These are phyloP conservation scores for Stenichneumon culpator DNA, from an alignment of 2,888 invertebrate species.

Conservation along the genomic window DNA sequence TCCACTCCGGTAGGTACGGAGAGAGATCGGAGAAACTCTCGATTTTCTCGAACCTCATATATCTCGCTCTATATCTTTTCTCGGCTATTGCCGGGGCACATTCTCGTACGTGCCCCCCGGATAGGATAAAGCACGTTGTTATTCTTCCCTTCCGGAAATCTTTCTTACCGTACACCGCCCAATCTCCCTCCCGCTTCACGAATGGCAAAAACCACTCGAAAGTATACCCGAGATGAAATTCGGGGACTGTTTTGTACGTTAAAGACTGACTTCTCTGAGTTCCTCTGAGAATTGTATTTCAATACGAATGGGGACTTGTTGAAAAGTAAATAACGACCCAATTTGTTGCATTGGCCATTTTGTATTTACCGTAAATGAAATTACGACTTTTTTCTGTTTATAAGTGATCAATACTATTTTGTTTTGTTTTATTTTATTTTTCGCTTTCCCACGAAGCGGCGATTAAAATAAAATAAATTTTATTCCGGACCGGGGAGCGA, in stretches of 20 bases:
- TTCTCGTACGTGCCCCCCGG: background rate
- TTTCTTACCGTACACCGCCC: background rate
- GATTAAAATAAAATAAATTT: conserved; percentile 83
- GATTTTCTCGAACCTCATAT: conserved; percentile 1
- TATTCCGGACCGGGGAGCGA: conserved; percentile 66
- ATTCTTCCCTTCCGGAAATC: conserved; percentile 25
- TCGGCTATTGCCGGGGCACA: background rate
- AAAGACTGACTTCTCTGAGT: too few relatives aligned
- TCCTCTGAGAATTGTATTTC: too few relatives aligned
- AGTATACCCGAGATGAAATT: too few relatives aligned
- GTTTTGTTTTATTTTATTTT: too few relatives aligned
- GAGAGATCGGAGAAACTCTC: conserved; percentile 7
- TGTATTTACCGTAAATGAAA: too few relatives aligned
- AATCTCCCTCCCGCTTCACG: too few relatives aligned
- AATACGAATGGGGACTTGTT: too few relatives aligned
- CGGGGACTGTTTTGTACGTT: too few relatives aligned
- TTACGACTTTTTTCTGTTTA: conserved; percentile 28
- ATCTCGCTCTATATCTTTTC: conserved; percentile 27
- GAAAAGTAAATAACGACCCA: too few relatives aligned
- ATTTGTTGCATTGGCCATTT: too few relatives aligned
- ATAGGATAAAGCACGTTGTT: conserved; percentile 30
- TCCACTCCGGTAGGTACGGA: conserved; percentile 7
- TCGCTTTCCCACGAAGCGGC: conserved; percentile 74
- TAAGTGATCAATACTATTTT: too few relatives aligned
- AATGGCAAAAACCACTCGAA: too few relatives aligned